Percentiles rank a stretch among this genome's conserved stretches.
Conservation (phyloP, 2,113 vertebrate genomes). For the Heterocephalus glaber region DNA sequence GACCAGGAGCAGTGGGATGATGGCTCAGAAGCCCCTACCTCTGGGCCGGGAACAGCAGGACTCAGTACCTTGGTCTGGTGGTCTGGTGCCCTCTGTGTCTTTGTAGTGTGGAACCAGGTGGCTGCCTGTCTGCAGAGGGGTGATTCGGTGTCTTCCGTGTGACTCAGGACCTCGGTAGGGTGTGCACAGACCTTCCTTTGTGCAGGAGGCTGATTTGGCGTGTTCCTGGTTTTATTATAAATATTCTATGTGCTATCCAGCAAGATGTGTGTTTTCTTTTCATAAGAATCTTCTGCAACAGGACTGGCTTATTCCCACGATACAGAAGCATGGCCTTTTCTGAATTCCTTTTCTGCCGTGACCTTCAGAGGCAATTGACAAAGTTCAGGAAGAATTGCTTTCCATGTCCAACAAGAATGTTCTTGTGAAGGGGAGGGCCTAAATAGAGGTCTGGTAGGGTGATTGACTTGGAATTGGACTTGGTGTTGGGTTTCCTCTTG, state of each 20-base stretch:
- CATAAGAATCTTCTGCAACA: background rate
- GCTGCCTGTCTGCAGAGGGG: too few relatives aligned
- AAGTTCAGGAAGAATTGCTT: background rate
- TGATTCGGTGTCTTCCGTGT: too few relatives aligned
- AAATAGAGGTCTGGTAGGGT: background rate
- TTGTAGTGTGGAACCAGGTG: too few relatives aligned
- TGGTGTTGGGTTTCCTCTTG: background rate
- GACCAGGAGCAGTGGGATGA: too few relatives aligned
- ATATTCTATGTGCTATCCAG: background rate
- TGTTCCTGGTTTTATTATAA: slow-evolving; percentile 1
- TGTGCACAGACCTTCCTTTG: too few relatives aligned
- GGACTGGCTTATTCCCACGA: background rate
- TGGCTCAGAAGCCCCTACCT: too few relatives aligned
- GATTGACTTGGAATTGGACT: background rate
- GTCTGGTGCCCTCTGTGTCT: too few relatives aligned
- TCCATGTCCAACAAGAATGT: background rate
- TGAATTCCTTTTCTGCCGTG: background rate
- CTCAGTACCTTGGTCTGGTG: too few relatives aligned
- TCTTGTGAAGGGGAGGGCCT: background rate
- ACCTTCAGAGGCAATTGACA: background rate
- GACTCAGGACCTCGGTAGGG: too few relatives aligned
- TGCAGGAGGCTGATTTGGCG: too few relatives aligned
- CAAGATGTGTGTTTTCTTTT: background rate
- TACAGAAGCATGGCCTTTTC: background rate
- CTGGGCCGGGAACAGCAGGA: too few relatives aligned